Base-by-base conservation (phyloP, 2,888 invertebrate species). In the Cenopis cana region DNA sequence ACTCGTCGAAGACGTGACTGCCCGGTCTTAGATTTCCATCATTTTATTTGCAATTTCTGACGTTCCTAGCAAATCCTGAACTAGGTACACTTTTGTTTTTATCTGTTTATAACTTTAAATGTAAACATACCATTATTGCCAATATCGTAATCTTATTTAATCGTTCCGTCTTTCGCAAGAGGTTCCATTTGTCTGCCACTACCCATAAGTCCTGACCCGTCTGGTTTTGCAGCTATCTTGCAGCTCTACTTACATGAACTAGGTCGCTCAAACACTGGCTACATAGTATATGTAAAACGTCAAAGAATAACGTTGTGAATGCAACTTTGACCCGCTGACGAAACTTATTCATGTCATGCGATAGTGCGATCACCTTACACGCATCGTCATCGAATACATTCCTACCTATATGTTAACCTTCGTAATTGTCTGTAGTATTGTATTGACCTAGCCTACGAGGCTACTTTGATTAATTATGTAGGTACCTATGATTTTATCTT, bases 331-430 rank as follows among this genome's bases (percentile, higher is more conserved):
- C 57, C 64, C 17, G 62, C 49, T 55, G 56, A 56, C 64, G 54
- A 57, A 69, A 64, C 69, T 50, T 55, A 69, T 61, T 69, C 54
- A 55, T 69, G 29, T 69, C 54, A 55, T 69, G 29, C 55, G 36
- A 57, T 62, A 62, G 36, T 69, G 62, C 54, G 54, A 41, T 54
- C 24, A 29, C 18, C 52, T 54, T 41, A 18, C 14, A 29, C 24
- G 41, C 29, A 33, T 29, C 54, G 54, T 54, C 55, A 38, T 64
- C 38, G 36, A 18, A 52, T 52, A 36, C 14, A 2, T 8, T 5
- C 14, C 14, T 17, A 52, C 24, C 60, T 60, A 52, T 18, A 36
- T 36, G 14, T 62, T 24, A 36, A 64, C 52, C 52, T 64, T 52
- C 52, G 52, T 52, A 52, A 52, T 18, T 50, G 52, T 18, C 49